These are phyloP conservation scores for Bungarus multicinctus DNA, from an alignment of 2,113 vertebrate genomes.

Conservation along the genomic window DNA sequence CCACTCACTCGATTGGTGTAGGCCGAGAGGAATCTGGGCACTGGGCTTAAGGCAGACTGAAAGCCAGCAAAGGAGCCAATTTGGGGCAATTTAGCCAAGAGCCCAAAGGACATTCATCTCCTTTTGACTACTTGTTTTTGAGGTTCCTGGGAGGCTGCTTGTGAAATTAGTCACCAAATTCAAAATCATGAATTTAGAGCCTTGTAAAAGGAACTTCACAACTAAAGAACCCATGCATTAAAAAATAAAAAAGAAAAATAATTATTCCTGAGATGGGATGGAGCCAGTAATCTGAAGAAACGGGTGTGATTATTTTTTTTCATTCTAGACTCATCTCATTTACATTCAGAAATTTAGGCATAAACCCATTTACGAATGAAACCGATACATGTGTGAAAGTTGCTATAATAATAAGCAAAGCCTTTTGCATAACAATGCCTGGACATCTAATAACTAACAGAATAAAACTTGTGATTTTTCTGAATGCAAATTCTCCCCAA, in stretches of 20 bases:
- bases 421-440: background rate
- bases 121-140: background rate
- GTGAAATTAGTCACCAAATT: background rate
- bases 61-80: background rate
- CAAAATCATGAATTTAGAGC: background rate
- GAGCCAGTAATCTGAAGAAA: background rate
- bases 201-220: background rate
- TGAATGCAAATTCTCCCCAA: background rate
- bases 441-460: background rate
- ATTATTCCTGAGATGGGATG: background rate
- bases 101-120: background rate
- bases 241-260: background rate
- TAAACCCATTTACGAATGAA: background rate
- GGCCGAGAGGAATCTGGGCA: background rate
- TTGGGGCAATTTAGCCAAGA: background rate
- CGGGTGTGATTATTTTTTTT: background rate
- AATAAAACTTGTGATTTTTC: background rate
- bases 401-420: background rate
- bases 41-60: background rate
- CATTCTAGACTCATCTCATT: background rate
- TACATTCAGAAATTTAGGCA: background rate
- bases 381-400: background rate
- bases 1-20: rapidly evolving
- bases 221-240: background rate
- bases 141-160: background rate